Evolutionary conservation across 2,113 vertebrate genomes (phyloP), one percentile per base, ranked within the genome.

Genomic region (Verasper variegatus): DNA sequence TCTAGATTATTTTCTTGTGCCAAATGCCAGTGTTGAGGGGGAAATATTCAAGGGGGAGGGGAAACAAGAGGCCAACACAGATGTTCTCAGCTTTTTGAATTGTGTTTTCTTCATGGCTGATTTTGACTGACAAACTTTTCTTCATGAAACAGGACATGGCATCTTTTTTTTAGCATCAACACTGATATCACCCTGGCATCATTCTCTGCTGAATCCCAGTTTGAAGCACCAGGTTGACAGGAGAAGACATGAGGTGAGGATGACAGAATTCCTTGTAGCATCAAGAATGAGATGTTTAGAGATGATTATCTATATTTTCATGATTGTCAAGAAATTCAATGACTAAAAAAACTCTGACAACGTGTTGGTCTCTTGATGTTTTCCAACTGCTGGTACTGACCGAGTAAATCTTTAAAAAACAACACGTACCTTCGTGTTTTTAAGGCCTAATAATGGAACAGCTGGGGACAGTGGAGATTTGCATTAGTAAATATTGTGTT

Each of bases 191-290:
- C 15, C 40, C n/a, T 42, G 3, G 10, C 11, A 15, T 26, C 35
- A n/a, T 49, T 52, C 17, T 18, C 42, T 17, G 40, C 18, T 56
- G 35, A 14, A 27, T 52, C 31, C 24, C 1, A 49, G 14, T 45
- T 60, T 4, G 10, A 37, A 78, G 6, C 31, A 35, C 0, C 0
- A 18, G 61, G 3, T 45, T 24, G 14, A 1, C 26, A n/a, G 55
- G 56, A 77, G 40, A 58, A 75, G 63, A 81, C 78, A 91, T 88
- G 90, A 91, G 88, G 90, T 92, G 65, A 83, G 76, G 4, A 31
- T 21, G 0, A 35, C 31, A 40, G 63, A 27, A 45, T 35, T 40
- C 10, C 13, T 13, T 54, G 0, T 55, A 15, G 7, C 13, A 49
- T 57, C 18, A 11, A 23, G 1, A 78, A 55, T 8, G 40, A 56